Percentiles rank a stretch among this genome's conserved stretches.
Conservation (phyloP, 1,140 invertebrate species). For the Drosophila auraria region DNA sequence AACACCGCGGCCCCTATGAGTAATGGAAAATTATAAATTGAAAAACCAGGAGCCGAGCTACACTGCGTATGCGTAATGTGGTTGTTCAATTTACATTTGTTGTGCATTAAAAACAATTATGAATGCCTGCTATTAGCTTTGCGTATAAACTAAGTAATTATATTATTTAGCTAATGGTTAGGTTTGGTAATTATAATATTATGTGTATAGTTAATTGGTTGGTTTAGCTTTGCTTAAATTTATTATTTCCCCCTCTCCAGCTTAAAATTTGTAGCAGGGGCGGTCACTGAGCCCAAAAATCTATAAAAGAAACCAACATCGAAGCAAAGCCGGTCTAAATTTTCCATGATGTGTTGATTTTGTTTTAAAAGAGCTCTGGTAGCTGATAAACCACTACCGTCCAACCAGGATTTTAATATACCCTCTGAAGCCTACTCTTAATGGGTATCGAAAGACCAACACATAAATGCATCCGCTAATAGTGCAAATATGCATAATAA, state of each 20-base stretch:
- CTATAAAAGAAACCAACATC: too few species aligned
- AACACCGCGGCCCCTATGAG: constrained; percentile 32
- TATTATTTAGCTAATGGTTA: background rate
- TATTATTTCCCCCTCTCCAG: too few species aligned
- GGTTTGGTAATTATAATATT: background rate
- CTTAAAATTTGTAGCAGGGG: too few species aligned
- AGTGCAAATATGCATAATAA: background rate
- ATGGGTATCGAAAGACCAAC: background rate
- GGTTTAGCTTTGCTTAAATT: too few species aligned
- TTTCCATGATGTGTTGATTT: too few species aligned
- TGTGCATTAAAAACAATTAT: background rate
- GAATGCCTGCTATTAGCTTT: background rate
- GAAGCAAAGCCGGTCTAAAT: too few species aligned
- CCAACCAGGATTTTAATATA: background rate
- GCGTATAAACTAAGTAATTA: background rate
- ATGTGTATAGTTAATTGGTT: too few species aligned
- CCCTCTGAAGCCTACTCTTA: background rate
- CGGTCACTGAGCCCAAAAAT: too few species aligned
- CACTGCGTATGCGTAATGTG: constrained; percentile 36
- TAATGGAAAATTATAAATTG: constrained; percentile 20
- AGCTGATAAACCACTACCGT: too few species aligned
- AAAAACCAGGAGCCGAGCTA: background rate
- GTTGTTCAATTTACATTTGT: background rate
- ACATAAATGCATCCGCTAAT: constrained; percentile 8
- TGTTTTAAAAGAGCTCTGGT: too few species aligned